phyloP scores from a whole-genome alignment of 1,140 invertebrate species.

The Bombus terrestris region DNA sequence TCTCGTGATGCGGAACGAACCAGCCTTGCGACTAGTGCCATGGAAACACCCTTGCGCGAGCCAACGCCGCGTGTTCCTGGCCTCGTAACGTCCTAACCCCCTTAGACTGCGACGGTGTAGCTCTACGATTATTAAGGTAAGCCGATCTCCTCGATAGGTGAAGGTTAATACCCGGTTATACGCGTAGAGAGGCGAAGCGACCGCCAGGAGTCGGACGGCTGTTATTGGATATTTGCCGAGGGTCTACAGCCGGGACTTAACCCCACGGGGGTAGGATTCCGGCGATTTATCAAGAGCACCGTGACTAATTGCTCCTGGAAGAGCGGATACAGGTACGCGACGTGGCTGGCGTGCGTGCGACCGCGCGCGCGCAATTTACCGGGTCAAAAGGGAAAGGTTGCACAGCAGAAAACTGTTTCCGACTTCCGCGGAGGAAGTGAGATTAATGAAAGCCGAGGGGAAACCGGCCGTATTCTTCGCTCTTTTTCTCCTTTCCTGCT shows the following conservation, averaged over 20 bases:
- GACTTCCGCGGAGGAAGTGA: constrained; percentile 33
- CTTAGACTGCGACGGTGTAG: constrained; percentile 48
- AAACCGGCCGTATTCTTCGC: constrained; percentile 1
- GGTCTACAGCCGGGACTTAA: constrained; percentile 48
- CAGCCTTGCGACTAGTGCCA: constrained; percentile 56
- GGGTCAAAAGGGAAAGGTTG: constrained; percentile 12
- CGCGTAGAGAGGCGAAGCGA: constrained; percentile 28
- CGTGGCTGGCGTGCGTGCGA: background rate
- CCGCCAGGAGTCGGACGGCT: constrained; percentile 46
- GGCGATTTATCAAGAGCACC: constrained; percentile 69
- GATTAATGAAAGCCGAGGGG: constrained; percentile 27
- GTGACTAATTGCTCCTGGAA: constrained; percentile 65
- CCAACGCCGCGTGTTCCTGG: constrained; percentile 31
- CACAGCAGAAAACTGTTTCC: constrained; percentile 8
- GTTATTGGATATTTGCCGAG: constrained; percentile 70
- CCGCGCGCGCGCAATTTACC: constrained; percentile 13
- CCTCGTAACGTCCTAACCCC: constrained; percentile 62
- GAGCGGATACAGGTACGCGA: constrained; percentile 26
- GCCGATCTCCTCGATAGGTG: constrained; percentile 70
- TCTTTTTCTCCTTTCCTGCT: background rate
- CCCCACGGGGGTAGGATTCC: constrained; percentile 45
- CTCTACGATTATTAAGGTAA: constrained; percentile 77
- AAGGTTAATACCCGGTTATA: constrained; percentile 62
- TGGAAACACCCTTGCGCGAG: constrained; percentile 74
- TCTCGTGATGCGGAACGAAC: constrained; percentile 26